phyloP scores from a whole-genome alignment of 64 coral and sea anemone species.

The Stichodactyla mertensii region DNA sequence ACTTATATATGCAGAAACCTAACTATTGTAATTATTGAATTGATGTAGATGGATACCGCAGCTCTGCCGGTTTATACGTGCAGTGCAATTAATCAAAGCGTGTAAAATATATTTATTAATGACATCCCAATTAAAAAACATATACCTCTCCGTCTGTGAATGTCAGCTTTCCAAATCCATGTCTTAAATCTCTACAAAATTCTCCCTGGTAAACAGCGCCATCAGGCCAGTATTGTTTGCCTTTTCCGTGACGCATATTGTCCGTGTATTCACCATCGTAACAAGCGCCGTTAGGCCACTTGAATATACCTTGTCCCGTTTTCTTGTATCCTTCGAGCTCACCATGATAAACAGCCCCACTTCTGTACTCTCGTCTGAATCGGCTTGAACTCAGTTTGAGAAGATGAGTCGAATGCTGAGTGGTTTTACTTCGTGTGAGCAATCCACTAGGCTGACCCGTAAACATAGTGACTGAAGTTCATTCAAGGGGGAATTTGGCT shows the following conservation, averaged over 20 bases:
- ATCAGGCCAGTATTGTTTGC: constrained; percentile 85
- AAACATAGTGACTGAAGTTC: neutral
- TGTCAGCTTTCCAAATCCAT: constrained; percentile 64
- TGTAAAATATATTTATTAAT: neutral
- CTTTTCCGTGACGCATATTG: constrained; percentile 82
- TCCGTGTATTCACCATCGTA: constrained; percentile 95
- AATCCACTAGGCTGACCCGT: neutral
- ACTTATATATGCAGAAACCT: neutral
- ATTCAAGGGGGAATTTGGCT: neutral
- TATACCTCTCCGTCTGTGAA: constrained; percentile 89
- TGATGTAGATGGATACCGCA: too few species aligned
- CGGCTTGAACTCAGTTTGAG: constrained; percentile 77
- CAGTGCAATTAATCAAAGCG: too few species aligned
- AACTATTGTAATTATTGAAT: too few species aligned
- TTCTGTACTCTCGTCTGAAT: constrained; percentile 77
- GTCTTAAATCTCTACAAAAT: constrained; percentile 77
- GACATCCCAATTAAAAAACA: neutral
- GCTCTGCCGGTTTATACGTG: too few species aligned
- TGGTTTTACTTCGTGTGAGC: neutral
- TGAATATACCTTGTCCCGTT: constrained; percentile 73
- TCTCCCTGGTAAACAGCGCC: constrained; percentile 74
- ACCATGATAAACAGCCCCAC: constrained; percentile 86
- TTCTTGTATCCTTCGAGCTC: constrained; percentile 80
- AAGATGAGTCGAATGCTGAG: constrained; percentile 35
- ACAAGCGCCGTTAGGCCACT: constrained; percentile 94